A percentile compares a stretch with the other conserved stretches of the same genome.
Evolutionary conservation across 2,797 vertebrate species (phyloP).

Genomic region (Coilia nasus): DNA sequence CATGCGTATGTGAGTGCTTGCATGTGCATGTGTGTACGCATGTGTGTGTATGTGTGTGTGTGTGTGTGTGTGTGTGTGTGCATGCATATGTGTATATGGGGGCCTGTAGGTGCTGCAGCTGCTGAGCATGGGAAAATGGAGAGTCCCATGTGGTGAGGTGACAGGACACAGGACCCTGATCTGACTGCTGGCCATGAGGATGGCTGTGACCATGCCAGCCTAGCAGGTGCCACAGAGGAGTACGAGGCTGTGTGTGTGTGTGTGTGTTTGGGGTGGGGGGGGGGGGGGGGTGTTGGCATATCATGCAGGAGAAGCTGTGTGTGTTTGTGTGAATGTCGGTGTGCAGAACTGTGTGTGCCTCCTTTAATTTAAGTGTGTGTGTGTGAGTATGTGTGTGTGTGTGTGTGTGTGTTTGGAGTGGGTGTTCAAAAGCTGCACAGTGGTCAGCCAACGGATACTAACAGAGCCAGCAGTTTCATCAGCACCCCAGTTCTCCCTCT

Average conservation of each 20-base stretch:
- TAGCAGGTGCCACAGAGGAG: neutral
- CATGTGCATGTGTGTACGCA: too few relatives aligned
- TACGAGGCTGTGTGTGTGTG: neutral
- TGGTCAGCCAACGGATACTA: neutral
- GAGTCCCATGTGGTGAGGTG: slow-evolving; percentile 37
- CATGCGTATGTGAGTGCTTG: too few relatives aligned
- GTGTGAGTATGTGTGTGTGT: neutral
- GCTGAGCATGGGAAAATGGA: slow-evolving; percentile 53
- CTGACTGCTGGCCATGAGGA: neutral
- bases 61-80: too few relatives aligned
- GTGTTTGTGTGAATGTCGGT: neutral
- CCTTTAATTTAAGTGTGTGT: neutral
- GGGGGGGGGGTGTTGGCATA: neutral
- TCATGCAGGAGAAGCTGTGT: neutral
- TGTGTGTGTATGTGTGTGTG: too few relatives aligned
- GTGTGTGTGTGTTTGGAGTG: neutral
- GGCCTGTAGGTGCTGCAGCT: neutral
- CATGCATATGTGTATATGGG: neutral
- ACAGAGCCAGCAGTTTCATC: neutral
- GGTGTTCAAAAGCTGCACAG: neutral
- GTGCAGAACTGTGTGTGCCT: neutral
- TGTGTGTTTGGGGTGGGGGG: neutral
- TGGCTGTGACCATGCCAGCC: neutral
- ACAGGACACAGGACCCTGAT: slow-evolving; percentile 29
- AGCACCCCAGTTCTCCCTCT: neutral